These are phyloP conservation scores for Halcyon smyrnensis DNA, from an alignment of 2,797 vertebrate species.

Conservation along the genomic window DNA sequence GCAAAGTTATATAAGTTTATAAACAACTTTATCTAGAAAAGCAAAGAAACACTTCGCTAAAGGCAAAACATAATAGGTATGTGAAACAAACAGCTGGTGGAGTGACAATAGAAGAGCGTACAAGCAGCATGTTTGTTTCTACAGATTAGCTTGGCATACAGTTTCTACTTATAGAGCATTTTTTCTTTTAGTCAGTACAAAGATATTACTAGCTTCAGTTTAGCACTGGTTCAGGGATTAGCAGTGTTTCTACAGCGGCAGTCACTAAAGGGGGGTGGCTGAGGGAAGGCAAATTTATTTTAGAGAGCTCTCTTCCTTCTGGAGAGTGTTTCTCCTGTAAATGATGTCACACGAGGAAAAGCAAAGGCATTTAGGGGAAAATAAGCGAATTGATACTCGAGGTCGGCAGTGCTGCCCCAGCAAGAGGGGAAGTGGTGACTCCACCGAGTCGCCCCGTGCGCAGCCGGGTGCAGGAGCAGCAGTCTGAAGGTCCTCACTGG, in stretches of 20 bases:
- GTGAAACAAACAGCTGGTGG: conserved; percentile 10
- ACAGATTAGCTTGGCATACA: background rate
- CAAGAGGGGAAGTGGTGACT: background rate
- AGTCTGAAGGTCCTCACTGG: background rate
- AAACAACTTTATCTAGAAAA: conserved; percentile 8
- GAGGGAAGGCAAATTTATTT: background rate
- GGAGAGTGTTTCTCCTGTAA: background rate
- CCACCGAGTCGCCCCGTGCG: accelerated
- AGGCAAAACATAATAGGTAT: background rate
- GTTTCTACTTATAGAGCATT: background rate
- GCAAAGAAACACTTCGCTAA: background rate
- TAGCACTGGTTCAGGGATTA: background rate
- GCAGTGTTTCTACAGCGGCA: background rate
- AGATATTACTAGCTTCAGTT: background rate
- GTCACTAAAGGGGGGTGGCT: background rate
- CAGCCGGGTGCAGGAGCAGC: background rate
- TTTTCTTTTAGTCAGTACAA: background rate
- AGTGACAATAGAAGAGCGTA: background rate
- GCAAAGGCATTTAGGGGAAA: background rate
- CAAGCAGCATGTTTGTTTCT: conserved; percentile 1
- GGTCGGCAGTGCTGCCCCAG: accelerated
- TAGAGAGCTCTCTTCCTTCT: background rate
- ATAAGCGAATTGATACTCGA: background rate
- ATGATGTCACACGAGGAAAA: background rate
- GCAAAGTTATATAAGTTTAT: background rate